Evolutionary conservation across 2,888 invertebrate species (phyloP).

Genomic region (Epirrhoe tristata): DNA sequence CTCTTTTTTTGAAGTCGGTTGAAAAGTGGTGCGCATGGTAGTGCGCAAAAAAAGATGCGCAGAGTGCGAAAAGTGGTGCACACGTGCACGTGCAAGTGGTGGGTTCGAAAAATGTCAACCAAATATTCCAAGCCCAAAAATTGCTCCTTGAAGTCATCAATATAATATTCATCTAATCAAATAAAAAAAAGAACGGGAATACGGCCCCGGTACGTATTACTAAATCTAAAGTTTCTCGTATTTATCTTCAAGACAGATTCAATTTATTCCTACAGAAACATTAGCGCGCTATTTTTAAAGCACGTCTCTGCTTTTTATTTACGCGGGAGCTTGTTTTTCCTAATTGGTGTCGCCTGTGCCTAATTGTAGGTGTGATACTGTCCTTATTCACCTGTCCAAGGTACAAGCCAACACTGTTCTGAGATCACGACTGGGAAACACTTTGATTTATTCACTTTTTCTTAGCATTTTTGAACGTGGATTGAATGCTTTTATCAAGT

Average conservation of each 20-base stretch:
- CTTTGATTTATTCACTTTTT: constrained; percentile 13
- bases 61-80: no score
- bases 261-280: not conserved
- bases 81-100: no score
- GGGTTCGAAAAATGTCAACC: no score
- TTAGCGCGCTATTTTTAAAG: not conserved
- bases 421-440: constrained; percentile 31
- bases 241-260: not conserved
- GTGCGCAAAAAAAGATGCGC: no score
- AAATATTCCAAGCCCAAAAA: no score
- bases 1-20: no score
- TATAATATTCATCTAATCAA: no score
- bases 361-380: constrained; percentile 64
- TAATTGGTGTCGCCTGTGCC: constrained; percentile 72
- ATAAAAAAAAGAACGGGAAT: no score
- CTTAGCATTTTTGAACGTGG: not conserved
- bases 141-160: no score
- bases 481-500: not conserved
- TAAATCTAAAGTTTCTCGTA: no score
- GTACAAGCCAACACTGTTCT: constrained; percentile 23
- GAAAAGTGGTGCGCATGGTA: no score
- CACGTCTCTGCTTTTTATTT: constrained; percentile 11
- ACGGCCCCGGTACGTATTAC: no score
- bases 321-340: constrained; percentile 44
- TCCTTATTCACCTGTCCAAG: constrained; percentile 63